These are phyloP conservation scores for Sympetrum striolatum DNA, from an alignment of 2,888 invertebrate species.

Conservation along the genomic window DNA sequence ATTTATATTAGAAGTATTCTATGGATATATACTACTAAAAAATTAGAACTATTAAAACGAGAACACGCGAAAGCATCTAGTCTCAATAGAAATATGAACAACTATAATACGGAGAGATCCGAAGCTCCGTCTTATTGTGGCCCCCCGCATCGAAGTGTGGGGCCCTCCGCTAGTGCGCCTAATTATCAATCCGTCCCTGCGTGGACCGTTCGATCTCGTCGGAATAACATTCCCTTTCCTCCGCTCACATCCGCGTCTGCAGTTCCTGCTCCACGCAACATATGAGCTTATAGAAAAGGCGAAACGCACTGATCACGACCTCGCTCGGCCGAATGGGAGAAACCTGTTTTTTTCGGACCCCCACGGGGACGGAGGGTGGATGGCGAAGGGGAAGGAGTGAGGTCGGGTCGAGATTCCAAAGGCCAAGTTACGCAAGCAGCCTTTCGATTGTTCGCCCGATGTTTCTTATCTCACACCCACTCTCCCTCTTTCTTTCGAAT, in stretches of 20 bases:
- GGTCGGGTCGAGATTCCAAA: slow-evolving; percentile 30
- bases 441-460: slow-evolving; percentile 14
- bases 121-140: not conserved
- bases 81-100: no score
- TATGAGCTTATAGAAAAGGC: not conserved
- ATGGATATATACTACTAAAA: no score
- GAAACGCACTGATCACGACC: not conserved
- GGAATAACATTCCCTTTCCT: not conserved
- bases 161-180: no score
- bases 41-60: no score
- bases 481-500: not conserved
- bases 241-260: not conserved
- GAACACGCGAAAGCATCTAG: no score
- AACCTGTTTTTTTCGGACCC: slow-evolving; percentile 29
- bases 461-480: not conserved
- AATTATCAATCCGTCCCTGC: no score
- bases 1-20: no score
- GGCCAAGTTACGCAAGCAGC: slow-evolving; percentile 32
- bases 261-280: not conserved
- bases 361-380: not conserved
- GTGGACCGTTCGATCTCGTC: not conserved
- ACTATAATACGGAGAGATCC: no score
- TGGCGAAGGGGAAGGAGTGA: not conserved
- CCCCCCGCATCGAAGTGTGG: not conserved
- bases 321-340: not conserved